These are phyloP conservation scores for Xylocopa sonorina DNA, from an alignment of 1,140 invertebrate genomes.

Conservation along the genomic window DNA sequence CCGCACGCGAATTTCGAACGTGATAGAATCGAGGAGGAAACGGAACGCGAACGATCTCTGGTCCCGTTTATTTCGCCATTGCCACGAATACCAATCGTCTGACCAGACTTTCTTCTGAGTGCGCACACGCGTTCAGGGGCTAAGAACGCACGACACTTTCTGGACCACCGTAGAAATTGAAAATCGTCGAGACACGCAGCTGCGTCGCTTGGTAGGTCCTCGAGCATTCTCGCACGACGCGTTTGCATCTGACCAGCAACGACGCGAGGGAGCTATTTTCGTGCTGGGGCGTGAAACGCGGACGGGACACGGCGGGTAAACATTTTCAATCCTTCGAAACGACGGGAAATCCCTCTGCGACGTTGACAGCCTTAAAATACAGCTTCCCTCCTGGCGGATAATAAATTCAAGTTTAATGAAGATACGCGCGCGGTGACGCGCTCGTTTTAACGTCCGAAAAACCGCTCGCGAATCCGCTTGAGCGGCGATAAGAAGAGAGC, in stretches of 20 bases:
- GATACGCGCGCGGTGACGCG: background rate
- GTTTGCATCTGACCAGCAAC: background rate
- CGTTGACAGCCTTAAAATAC: background rate
- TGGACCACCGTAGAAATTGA: background rate
- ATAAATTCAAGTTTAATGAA: background rate
- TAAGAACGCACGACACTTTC: background rate
- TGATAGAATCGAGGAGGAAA: background rate
- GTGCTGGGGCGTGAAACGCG: background rate
- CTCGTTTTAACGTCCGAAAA: too few relatives aligned
- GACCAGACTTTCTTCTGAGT: background rate
- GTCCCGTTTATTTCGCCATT: background rate
- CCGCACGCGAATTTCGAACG: slow-evolving; percentile 7
- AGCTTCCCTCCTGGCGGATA: background rate
- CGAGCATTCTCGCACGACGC: background rate
- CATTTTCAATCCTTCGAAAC: background rate
- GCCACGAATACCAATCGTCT: background rate
- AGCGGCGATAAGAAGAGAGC: background rate
- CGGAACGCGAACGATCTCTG: background rate
- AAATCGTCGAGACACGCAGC: background rate
- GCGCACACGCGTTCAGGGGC: too few relatives aligned
- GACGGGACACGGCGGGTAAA: background rate
- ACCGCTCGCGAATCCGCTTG: background rate
- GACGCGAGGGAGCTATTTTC: slow-evolving; percentile 1
- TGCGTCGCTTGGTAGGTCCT: background rate
- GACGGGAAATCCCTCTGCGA: background rate